Conservation (phyloP, 2,113 vertebrate species). For the Myrmecophaga tridactyla region DNA sequence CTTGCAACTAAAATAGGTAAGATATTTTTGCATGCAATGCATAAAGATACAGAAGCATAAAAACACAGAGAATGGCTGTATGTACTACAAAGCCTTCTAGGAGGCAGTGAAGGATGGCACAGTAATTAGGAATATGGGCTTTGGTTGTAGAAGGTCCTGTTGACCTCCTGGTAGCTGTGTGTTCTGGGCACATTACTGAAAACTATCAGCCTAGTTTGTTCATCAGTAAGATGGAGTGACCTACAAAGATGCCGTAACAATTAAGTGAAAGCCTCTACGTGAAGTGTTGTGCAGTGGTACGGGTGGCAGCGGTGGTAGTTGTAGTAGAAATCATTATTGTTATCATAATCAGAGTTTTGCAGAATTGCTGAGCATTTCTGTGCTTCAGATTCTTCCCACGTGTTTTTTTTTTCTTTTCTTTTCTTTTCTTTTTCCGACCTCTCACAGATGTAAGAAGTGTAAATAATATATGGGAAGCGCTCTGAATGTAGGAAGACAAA, state of each 20-base stretch:
- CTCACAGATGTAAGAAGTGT: neutral
- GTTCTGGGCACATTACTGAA: neutral
- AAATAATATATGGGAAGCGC: conserved; percentile 53
- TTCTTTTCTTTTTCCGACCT: neutral
- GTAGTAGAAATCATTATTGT: neutral
- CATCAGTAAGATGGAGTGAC: neutral
- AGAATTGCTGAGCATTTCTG: neutral
- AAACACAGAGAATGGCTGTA: neutral
- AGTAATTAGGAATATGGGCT: neutral
- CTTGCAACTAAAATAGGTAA: neutral
- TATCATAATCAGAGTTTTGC: neutral
- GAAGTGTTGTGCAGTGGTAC: neutral
- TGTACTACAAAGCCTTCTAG: neutral
- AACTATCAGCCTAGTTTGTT: neutral
- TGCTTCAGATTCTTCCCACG: neutral
- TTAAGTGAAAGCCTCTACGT: neutral
- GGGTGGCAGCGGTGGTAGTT: neutral
- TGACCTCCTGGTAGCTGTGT: neutral
- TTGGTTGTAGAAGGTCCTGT: fast-evolving
- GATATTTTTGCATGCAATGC: neutral
- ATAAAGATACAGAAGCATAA: neutral
- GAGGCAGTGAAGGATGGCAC: neutral
- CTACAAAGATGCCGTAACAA: neutral
- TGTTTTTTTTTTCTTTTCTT: neutral
- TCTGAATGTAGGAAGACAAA: neutral